Base-by-base conservation (phyloP, 2,113 vertebrate species). In the Eulacestoma nigropectus region DNA sequence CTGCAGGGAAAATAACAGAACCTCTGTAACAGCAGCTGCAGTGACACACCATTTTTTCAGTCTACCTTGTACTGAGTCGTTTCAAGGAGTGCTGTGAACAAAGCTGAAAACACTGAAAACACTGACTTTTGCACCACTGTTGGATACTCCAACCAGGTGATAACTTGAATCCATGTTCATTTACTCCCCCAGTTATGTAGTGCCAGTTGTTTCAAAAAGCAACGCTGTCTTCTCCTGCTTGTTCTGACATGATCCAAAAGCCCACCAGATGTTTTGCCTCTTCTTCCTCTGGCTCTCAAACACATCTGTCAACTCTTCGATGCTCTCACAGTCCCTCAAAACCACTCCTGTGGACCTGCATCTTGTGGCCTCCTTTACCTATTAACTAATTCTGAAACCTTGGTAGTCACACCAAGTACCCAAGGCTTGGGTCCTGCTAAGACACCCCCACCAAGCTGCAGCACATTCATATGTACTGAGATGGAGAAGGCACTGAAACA, bases 381-480 rank as follows among this genome's bases (percentile, higher is more conserved):
- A 7, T 49, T 20, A 13, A 47, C 3, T 41, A n/a, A 49, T 19
- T 30, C 60, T 41, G 60, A 30, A 49, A n/a, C 16, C 10, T 56
- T 4, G 6, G 4, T 3, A 39, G n/a, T 23, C 19, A n/a, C 50
- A 55, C 19, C 29, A 30, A 3, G 23, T 4, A 10, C n/a, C n/a
- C 50, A 6, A 56, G 50, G 27, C 21, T 13, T 21, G 56, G 47
- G 16, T 56, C 13, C 60, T 74, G 69, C 50, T 56, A 2, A 22
- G 23, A 11, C n/a, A 33, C 3, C 23, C 9, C 10, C n/a, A 41
- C 15, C 21, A 14, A 39, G 14, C 47, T 73, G 29, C 27, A 33
- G 0, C 13, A 7, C 0, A 0, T n/a, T 22, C 12, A 5, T 2
- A 2, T 10, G 15, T n/a, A 4, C 60, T 49, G 70, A 49, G 59